These are phyloP conservation scores for Halictus rubicundus DNA, from an alignment of 1,140 invertebrate genomes.

Conservation along the genomic window DNA sequence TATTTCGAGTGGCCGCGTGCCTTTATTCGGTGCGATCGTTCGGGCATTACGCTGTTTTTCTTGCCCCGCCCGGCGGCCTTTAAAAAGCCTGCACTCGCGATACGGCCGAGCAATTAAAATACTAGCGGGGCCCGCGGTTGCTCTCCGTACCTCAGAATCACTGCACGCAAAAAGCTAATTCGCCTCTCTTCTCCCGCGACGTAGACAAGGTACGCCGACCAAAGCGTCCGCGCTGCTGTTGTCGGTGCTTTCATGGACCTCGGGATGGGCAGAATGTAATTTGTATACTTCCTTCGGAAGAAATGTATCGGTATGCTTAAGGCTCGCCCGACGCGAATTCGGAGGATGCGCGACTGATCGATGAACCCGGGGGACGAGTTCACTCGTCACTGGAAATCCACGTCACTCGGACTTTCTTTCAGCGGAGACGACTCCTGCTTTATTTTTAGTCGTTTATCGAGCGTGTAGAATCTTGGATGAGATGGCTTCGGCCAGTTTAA, in stretches of 20 bases:
- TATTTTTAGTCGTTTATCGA: too few relatives aligned
- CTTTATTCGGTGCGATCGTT: slow-evolving; percentile 50
- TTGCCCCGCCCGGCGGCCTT: slow-evolving; percentile 6
- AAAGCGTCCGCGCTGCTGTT: neutral
- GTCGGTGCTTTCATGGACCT: neutral
- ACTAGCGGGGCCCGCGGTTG: slow-evolving; percentile 25
- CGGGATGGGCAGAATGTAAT: neutral
- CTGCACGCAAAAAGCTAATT: slow-evolving; percentile 71
- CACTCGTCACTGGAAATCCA: too few relatives aligned
- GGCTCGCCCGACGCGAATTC: too few relatives aligned
- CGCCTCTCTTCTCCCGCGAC: slow-evolving; percentile 41
- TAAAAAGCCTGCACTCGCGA: slow-evolving; percentile 23
- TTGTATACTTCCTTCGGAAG: neutral
- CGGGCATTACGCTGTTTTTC: slow-evolving; percentile 29
- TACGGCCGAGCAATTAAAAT: slow-evolving; percentile 61
- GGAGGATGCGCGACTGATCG: neutral
- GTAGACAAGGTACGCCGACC: neutral
- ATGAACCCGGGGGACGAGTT: neutral
- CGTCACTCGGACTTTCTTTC: too few relatives aligned
- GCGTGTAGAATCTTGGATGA: too few relatives aligned
- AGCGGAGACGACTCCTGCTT: too few relatives aligned
- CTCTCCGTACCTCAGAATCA: slow-evolving; percentile 53
- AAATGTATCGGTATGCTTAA: neutral
- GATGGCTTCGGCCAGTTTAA: too few relatives aligned
- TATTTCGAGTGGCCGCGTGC: slow-evolving; percentile 37